phyloP scores from a whole-genome alignment of 2,113 vertebrate species.

The Callopanchax toddi region DNA sequence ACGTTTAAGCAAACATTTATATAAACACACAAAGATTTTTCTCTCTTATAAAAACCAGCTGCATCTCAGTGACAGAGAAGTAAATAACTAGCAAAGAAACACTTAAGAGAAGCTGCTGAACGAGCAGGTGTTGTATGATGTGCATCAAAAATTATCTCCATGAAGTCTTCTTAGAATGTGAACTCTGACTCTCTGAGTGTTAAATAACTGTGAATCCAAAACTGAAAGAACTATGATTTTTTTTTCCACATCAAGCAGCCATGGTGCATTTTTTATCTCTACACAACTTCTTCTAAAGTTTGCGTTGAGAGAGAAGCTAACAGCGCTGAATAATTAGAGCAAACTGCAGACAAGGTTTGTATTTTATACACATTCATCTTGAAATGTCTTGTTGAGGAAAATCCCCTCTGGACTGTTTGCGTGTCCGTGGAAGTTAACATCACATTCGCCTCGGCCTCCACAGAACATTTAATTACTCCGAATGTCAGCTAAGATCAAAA shows the following conservation, averaged over 20 bases:
- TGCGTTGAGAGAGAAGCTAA: background rate
- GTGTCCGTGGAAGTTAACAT: constrained; percentile 6
- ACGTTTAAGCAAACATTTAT: too few relatives aligned
- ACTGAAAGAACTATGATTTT: background rate
- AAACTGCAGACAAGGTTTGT: constrained; percentile 5
- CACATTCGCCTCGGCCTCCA: constrained; percentile 3
- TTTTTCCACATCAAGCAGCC: too few relatives aligned
- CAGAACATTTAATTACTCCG: background rate
- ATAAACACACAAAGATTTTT: background rate
- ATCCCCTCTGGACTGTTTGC: constrained; percentile 12
- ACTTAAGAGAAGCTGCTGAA: too few relatives aligned
- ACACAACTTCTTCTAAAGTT: background rate
- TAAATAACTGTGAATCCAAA: too few relatives aligned
- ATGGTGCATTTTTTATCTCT: too few relatives aligned
- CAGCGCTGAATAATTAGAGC: constrained; percentile 1
- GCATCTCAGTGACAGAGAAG: too few relatives aligned
- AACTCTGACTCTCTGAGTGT: too few relatives aligned
- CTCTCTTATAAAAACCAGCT: too few relatives aligned
- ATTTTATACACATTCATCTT: constrained; percentile 14
- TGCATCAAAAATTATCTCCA: too few relatives aligned
- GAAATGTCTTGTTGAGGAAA: background rate
- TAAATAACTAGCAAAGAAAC: too few relatives aligned
- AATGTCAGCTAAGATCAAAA: constrained; percentile 9
- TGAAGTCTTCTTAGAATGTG: too few relatives aligned
- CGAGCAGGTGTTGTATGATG: too few relatives aligned